Evolutionary conservation across 2,888 invertebrate genomes (phyloP).

Genomic region (Amiota communis): DNA sequence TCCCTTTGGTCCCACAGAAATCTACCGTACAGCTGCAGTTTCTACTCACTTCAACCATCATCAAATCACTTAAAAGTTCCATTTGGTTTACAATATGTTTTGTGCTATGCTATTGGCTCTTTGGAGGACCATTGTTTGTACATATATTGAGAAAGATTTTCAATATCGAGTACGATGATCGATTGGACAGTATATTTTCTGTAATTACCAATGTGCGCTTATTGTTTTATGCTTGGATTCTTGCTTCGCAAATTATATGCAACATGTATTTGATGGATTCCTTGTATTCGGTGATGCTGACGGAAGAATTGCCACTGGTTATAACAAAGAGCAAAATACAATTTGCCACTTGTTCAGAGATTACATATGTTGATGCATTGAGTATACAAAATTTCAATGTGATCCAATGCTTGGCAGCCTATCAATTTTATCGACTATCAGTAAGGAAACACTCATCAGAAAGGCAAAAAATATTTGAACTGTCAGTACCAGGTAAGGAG

Average conservation of each 20-base stretch:
- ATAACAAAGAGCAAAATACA: conserved; percentile 54
- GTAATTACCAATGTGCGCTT: conserved; percentile 68
- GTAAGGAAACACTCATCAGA: conserved; percentile 75
- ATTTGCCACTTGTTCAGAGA: conserved; percentile 74
- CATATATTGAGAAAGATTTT: conserved; percentile 74
- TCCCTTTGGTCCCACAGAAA: conserved; percentile 81
- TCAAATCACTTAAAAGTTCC: conserved; percentile 77
- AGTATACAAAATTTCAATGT: conserved; percentile 76
- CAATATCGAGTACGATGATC: conserved; percentile 71
- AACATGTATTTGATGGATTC: conserved; percentile 82
- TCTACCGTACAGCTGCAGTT: conserved; percentile 67
- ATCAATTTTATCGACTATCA: conserved; percentile 81
- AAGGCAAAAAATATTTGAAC: conserved; percentile 79
- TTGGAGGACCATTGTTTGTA: conserved; percentile 73
- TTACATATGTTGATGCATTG: conserved; percentile 79
- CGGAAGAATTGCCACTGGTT: conserved; percentile 76
- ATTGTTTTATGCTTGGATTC: conserved; percentile 80
- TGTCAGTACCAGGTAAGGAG: conserved; percentile 80
- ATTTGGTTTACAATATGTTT: conserved; percentile 79
- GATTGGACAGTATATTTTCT: conserved; percentile 67
- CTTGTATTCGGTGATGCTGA: conserved; percentile 81
- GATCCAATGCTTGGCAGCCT: conserved; percentile 83
- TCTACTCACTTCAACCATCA: conserved; percentile 76
- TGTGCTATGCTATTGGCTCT: conserved; percentile 77
- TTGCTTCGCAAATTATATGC: conserved; percentile 80